Percentiles rank a stretch among this genome's conserved stretches.
These are phyloP conservation scores for Syngnathus scovelli DNA, from an alignment of 2,113 vertebrate species.

Conservation along the genomic window DNA sequence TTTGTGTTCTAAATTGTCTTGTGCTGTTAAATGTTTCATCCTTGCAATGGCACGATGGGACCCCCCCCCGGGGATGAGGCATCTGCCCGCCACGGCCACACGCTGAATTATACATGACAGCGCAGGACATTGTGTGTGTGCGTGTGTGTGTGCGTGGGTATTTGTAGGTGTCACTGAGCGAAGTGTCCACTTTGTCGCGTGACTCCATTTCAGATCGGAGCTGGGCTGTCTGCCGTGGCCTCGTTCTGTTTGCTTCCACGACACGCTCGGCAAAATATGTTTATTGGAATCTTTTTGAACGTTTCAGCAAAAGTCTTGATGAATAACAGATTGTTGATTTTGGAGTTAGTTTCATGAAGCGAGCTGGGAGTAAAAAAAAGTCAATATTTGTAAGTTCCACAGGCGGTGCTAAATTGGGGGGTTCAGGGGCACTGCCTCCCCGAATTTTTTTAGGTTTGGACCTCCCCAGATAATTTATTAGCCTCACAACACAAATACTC, in stretches of 20 bases:
- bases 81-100: conserved; percentile 64
- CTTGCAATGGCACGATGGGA: conserved; percentile 59
- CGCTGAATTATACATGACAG: conserved; percentile 73
- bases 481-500: too few species aligned
- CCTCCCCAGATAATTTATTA: too few species aligned
- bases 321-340: conserved; percentile 3
- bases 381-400: not conserved
- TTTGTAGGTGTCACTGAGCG: conserved; percentile 60
- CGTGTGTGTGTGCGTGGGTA: conserved; percentile 26
- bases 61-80: conserved; percentile 64
- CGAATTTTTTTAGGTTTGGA: too few species aligned
- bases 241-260: conserved; percentile 3
- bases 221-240: conserved; percentile 11
- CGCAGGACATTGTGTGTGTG: conserved; percentile 44
- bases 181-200: conserved; percentile 53
- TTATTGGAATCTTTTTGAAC: conserved; percentile 1
- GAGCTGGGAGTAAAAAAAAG: not conserved
- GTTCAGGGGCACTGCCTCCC: too few species aligned
- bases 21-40: conserved; percentile 76
- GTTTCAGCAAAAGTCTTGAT: not conserved
- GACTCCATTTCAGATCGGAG: conserved; percentile 38
- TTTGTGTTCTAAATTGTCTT: conserved; percentile 75
- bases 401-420: too few species aligned
- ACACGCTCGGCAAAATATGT: not conserved
- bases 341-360: not conserved